Evolutionary conservation across 2,113 vertebrate species (phyloP).

Genomic region (Neoarius graeffei): DNA sequence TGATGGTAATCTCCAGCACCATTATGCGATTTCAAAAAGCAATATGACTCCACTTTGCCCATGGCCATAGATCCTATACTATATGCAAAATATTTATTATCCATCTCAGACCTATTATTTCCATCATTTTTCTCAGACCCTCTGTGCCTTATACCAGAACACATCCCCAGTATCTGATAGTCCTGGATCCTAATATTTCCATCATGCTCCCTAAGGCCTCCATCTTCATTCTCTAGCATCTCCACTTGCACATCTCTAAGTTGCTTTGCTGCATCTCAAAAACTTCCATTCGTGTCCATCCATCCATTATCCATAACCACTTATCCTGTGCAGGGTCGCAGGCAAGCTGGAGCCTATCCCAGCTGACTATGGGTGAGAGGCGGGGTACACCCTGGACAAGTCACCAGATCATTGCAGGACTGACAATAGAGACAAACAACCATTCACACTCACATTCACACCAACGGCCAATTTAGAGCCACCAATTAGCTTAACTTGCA

Average conservation of each 20-base stretch:
- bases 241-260: neutral
- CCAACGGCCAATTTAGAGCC: no score
- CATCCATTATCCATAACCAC: neutral
- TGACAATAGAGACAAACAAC: no score
- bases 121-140: neutral
- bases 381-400: no score
- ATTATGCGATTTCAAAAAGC: neutral
- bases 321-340: no score
- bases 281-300: neutral
- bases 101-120: neutral
- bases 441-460: no score
- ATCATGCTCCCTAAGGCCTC: neutral
- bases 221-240: neutral
- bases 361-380: no score
- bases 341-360: no score
- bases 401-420: no score
- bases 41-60: neutral
- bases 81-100: neutral
- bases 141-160: neutral
- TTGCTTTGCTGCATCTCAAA: neutral
- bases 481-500: no score
- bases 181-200: neutral
- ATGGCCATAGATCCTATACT: neutral
- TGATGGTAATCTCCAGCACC: neutral
- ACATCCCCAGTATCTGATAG: neutral